Conservation (phyloP, 2,888 invertebrate species). For the Auanema sp. region DNA sequence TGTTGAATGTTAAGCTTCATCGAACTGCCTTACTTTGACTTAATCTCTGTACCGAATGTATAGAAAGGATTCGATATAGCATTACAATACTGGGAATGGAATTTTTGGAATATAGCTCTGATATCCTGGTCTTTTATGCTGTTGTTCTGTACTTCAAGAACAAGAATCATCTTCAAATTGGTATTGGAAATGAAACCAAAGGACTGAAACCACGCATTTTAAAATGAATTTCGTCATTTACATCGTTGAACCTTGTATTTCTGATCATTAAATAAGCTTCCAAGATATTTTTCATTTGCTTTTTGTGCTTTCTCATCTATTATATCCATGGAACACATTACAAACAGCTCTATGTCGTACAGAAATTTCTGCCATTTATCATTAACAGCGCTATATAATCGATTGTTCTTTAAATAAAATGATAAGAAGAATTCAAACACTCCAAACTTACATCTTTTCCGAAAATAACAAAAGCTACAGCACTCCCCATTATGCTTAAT, state of each 20-base stretch:
- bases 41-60: constrained; percentile 84
- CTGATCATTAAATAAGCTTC: constrained; percentile 47
- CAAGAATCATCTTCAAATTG: constrained; percentile 52
- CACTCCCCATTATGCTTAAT: constrained; percentile 21
- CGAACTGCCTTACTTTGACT: constrained; percentile 76
- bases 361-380: constrained; percentile 29
- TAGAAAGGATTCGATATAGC: constrained; percentile 96
- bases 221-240: not conserved
- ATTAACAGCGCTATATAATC: constrained; percentile 43
- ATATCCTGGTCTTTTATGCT: constrained; percentile 58
- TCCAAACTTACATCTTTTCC: constrained; percentile 36
- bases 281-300: constrained; percentile 43
- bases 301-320: constrained; percentile 52
- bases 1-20: not conserved
- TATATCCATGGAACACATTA: constrained; percentile 56
- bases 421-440: not conserved
- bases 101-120: constrained; percentile 78
- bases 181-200: constrained; percentile 60
- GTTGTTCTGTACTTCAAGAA: constrained; percentile 43
- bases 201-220: constrained; percentile 36
- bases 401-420: constrained; percentile 40
- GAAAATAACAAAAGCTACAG: constrained; percentile 44
- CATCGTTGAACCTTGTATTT: constrained; percentile 38
- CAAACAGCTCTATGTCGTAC: constrained; percentile 50
- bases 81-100: constrained; percentile 89